phyloP scores from a whole-genome alignment of 2,888 invertebrate species.

The Eugnorisma glareosa region DNA sequence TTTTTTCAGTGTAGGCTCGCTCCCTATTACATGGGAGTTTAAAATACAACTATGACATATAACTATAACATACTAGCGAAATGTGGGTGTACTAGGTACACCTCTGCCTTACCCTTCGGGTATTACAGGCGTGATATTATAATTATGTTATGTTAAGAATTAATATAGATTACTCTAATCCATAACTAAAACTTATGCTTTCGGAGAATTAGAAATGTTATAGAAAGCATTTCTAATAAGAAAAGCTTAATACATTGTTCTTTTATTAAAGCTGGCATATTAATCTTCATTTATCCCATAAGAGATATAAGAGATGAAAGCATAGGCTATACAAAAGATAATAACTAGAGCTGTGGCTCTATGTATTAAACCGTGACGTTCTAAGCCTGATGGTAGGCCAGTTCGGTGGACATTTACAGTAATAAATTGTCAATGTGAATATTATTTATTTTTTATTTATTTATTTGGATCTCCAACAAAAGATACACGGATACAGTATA shows the following conservation, averaged over 20 bases:
- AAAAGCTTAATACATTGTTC: neutral
- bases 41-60: no score
- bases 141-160: neutral
- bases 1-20: no score
- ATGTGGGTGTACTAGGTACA: no score
- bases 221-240: neutral
- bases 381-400: neutral
- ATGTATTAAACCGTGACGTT: slow-evolving; percentile 14
- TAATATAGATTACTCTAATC: neutral
- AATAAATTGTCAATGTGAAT: slow-evolving; percentile 2
- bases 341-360: neutral
- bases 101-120: no score
- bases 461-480: no score
- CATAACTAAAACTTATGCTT: neutral
- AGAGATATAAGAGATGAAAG: neutral
- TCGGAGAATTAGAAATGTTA: neutral
- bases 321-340: neutral
- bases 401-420: neutral
- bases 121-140: no score
- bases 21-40: no score
- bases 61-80: no score
- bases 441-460: no score
- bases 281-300: neutral
- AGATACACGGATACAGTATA: no score
- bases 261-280: neutral